Evolutionary conservation across 2,797 vertebrate species (phyloP), one percentile per base, ranked within the genome.

Genomic region (Enteromius paludinosus): DNA sequence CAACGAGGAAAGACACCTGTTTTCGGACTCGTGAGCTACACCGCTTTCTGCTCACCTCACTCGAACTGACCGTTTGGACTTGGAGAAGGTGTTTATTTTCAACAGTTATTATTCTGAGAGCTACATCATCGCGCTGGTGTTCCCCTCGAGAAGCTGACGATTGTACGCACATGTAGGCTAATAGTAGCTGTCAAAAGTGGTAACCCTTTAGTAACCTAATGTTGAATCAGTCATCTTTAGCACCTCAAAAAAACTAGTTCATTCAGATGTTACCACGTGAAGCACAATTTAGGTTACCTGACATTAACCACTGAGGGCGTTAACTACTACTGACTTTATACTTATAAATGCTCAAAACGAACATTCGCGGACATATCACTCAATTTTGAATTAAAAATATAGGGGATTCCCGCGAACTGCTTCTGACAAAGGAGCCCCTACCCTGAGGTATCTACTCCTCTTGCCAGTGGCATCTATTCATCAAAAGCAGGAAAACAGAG

Each of bases 361-460:
- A 41, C 15, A 43, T 43, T 45, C 4, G 5, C 23, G 15, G 54
- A 76, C 56, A 64, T 15, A 43, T n/a, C 49, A 47, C 33, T 6
- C 74, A 28, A 65, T n/a, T 15, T 17, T 35, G 43, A 35, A 35
- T 23, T 2, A 1, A 23, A 78, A 78, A 78, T 47, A 30, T 49
- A 3, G 9, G 28, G 41, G 11, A 35, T 65, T 49, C 38, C 43
- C 28, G 61, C 43, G 43, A 65, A 78, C 61, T 5, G 75, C 28
- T 7, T 66, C 28, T 78, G 61, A 78, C 61, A 78, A 78, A 62
- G 20, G 75, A 78, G 75, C 75, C 35, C 38, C 70, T 52, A 52
- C 45, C 70, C 61, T 49, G 59, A 78, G 75, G 75, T 62, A 30
- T n/a, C 59, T 35, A n/a, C 70, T 52, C 45, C 33, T 52, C 25